Evolutionary conservation across 2,113 vertebrate genomes (phyloP).

Genomic region (Pelecanus crispus): DNA sequence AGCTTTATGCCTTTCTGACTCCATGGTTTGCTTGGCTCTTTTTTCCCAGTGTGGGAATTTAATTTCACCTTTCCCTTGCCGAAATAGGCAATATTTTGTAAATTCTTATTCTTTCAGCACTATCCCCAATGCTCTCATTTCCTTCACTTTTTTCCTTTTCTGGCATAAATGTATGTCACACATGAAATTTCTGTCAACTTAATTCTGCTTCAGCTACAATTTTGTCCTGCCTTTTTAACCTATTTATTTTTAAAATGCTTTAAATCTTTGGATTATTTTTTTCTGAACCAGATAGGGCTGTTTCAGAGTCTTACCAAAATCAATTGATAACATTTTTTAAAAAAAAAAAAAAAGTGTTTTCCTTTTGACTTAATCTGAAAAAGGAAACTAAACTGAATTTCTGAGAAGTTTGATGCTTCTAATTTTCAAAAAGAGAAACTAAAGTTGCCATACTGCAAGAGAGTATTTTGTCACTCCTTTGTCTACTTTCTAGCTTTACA

Average conservation of each 20-base stretch:
- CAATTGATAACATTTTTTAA: neutral
- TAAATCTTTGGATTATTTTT: constrained; percentile 17
- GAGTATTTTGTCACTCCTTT: neutral
- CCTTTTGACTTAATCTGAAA: neutral
- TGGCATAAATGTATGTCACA: neutral
- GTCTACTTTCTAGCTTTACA: neutral
- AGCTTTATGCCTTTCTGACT: neutral
- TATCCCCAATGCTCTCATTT: neutral
- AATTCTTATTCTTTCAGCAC: neutral
- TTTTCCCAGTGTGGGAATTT: neutral
- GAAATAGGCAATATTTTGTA: neutral
- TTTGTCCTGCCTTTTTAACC: neutral
- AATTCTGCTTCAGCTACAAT: neutral
- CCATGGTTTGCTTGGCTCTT: neutral
- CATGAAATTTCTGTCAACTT: neutral
- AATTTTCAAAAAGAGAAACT: neutral
- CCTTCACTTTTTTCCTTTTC: neutral
- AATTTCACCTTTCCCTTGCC: neutral
- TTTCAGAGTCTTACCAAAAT: constrained; percentile 19
- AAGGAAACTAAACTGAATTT: neutral
- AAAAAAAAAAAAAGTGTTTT: neutral
- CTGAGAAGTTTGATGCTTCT: neutral
- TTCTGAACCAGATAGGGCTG: neutral
- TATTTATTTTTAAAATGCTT: constrained; percentile 42
- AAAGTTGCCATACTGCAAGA: neutral